Evolutionary conservation across 2,888 invertebrate species (phyloP).

Genomic region (Drosophila sordidula): DNA sequence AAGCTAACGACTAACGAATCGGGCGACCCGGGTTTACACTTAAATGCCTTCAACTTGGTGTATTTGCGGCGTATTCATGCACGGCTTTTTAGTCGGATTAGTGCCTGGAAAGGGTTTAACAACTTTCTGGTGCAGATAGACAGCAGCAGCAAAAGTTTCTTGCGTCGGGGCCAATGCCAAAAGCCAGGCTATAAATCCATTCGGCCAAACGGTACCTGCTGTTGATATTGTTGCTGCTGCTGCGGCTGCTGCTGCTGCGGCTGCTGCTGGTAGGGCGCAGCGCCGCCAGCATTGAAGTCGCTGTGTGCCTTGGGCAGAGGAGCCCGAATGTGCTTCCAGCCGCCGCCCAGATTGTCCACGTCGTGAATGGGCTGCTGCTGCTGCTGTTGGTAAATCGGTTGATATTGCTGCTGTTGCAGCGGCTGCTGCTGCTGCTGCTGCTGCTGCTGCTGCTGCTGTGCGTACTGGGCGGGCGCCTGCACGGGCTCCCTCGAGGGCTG

Average conservation of each 20-base stretch:
- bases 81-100: slow-evolving; percentile 31
- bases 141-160: slow-evolving; percentile 61
- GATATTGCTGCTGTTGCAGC: slow-evolving; percentile 30
- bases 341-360: slow-evolving; percentile 33
- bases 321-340: slow-evolving; percentile 75
- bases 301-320: slow-evolving; percentile 62
- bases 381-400: slow-evolving; percentile 36
- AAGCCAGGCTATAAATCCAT: slow-evolving; percentile 66
- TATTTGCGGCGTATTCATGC: slow-evolving; percentile 3
- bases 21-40: no score
- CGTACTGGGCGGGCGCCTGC: slow-evolving; percentile 18
- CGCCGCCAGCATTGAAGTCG: slow-evolving; percentile 42
- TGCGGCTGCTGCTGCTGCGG: slow-evolving; percentile 44
- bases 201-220: slow-evolving; percentile 62
- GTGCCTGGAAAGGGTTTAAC: slow-evolving; percentile 21
- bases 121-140: slow-evolving; percentile 44
- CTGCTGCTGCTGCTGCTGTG: slow-evolving; percentile 38
- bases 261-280: slow-evolving; percentile 47
- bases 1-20: background rate
- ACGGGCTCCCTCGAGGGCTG: slow-evolving; percentile 72
- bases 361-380: slow-evolving; percentile 37
- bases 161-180: slow-evolving; percentile 52
- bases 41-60: no score
- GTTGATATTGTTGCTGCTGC: slow-evolving; percentile 53
- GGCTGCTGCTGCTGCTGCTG: slow-evolving; percentile 31